Conservation (phyloP, 2,797 vertebrate species). For the Eospalax fontanierii region DNA sequence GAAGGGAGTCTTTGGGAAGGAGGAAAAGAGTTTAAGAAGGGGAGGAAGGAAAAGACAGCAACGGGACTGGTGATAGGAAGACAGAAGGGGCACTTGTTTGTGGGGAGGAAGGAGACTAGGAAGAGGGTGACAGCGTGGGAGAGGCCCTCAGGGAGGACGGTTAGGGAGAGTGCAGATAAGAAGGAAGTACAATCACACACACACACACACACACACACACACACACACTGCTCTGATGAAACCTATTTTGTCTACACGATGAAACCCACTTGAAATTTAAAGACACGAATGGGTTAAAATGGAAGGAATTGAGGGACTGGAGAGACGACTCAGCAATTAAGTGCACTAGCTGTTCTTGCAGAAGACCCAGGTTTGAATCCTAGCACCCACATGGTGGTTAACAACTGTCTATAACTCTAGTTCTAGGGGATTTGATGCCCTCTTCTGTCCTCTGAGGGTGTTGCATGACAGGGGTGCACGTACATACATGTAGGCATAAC, state of each 20-base stretch:
- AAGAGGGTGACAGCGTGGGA: not conserved
- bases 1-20: not conserved
- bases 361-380: no score
- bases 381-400: no score
- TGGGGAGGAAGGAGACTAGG: no score
- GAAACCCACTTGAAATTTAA: slow-evolving; percentile 16
- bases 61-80: not conserved
- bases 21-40: not conserved
- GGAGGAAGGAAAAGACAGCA: not conserved
- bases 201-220: not conserved
- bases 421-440: no score
- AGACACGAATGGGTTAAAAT: slow-evolving; percentile 3
- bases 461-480: no score
- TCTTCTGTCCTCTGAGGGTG: no score
- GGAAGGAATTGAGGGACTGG: no score
- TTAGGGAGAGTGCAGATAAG: not conserved
- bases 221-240: not conserved
- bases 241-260: not conserved
- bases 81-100: not conserved
- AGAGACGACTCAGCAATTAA: no score
- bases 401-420: no score
- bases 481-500: no score
- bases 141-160: not conserved
- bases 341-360: no score
- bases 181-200: not conserved